These are phyloP conservation scores for Coccyzus lansbergi DNA, from an alignment of 2,797 vertebrate species.

Conservation along the genomic window DNA sequence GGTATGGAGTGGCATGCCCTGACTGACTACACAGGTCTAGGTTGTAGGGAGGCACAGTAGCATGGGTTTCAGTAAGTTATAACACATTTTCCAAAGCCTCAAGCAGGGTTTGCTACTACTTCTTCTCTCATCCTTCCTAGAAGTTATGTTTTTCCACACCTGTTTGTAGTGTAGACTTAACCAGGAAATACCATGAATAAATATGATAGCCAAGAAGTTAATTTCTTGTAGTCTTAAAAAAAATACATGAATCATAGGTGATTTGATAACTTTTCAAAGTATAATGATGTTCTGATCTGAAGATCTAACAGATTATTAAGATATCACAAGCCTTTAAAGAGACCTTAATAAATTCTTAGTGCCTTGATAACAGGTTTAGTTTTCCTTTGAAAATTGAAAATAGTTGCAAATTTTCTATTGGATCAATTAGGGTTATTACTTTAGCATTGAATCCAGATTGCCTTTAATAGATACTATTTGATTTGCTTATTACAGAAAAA, in stretches of 20 bases:
- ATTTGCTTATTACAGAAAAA: neutral
- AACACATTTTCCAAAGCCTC: neutral
- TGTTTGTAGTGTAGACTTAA: slow-evolving; percentile 16
- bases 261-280: slow-evolving; percentile 34
- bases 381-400: neutral
- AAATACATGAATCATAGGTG: neutral
- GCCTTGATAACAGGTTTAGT: neutral
- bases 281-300: neutral
- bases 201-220: neutral
- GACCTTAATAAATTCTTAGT: neutral
- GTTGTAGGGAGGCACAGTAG: neutral
- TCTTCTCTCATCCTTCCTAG: neutral
- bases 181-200: slow-evolving; percentile 3
- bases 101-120: neutral
- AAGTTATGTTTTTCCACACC: neutral
- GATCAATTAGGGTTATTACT: neutral
- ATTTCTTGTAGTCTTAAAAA: neutral
- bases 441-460: neutral
- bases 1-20: neutral
- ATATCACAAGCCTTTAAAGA: neutral
- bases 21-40: fast-evolving
- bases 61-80: neutral
- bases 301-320: neutral
- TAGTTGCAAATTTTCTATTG: neutral
- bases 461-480: neutral